A percentile compares a stretch with the other conserved stretches of the same genome.
phyloP scores from a whole-genome alignment of 1,140 invertebrate species.

The Ceratina japonica region DNA sequence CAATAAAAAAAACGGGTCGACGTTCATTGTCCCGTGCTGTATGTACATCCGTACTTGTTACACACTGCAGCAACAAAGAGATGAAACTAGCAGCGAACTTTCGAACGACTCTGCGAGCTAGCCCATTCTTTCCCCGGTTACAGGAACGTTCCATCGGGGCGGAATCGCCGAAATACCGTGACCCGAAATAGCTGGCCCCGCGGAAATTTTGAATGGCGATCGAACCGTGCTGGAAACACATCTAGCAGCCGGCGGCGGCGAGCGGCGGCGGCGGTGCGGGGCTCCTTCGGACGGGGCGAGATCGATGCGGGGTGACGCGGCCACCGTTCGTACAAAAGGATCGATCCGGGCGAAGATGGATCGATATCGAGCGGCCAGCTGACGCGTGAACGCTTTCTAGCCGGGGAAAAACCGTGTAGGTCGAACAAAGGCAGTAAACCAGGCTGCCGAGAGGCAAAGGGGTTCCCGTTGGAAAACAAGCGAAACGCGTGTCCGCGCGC shows the following conservation, averaged over 20 bases:
- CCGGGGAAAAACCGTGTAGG: constrained; percentile 3
- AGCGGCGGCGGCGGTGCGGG: too few relatives aligned
- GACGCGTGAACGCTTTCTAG: neutral
- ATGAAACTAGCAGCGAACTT: neutral
- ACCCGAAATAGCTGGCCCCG: constrained; percentile 29
- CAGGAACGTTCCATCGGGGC: constrained; percentile 6
- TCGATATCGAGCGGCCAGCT: constrained; percentile 15
- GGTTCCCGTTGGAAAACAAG: neutral
- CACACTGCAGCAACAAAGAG: neutral
- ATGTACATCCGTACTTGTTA: too few relatives aligned
- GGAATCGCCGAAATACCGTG: constrained; percentile 42
- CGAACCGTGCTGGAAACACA: constrained; percentile 1
- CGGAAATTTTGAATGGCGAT: constrained; percentile 27
- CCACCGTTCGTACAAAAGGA: neutral
- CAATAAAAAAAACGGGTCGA: too few relatives aligned
- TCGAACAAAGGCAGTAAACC: constrained; percentile 21
- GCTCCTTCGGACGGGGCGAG: constrained; percentile 1
- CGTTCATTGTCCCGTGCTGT: too few relatives aligned
- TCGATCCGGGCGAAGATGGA: constrained; percentile 5
- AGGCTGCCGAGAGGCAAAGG: neutral
- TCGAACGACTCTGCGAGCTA: constrained; percentile 19
- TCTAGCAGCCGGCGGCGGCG: neutral
- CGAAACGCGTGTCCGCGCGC: constrained; percentile 4
- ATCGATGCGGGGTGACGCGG: neutral
- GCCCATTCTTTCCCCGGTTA: neutral